phyloP scores from a whole-genome alignment of 2,888 invertebrate genomes.

The Carcina quercana region DNA sequence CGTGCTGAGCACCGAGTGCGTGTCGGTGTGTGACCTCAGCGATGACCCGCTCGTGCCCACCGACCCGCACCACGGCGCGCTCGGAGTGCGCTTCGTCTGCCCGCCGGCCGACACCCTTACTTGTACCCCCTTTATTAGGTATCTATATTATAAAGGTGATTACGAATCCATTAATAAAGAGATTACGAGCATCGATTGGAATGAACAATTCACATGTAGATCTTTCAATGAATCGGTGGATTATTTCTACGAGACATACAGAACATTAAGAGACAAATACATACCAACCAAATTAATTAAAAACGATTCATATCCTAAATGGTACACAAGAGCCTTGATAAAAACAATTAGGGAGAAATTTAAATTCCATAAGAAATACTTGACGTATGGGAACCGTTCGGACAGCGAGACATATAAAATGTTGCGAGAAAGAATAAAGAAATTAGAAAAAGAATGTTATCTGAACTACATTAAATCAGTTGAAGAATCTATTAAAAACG shows the following conservation, averaged over 20 bases:
- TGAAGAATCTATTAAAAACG: not conserved
- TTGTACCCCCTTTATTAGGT: not conserved
- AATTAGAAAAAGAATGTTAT: too few relatives aligned
- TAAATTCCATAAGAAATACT: not conserved
- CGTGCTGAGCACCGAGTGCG: not conserved
- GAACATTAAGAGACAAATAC: not conserved
- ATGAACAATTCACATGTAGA: not conserved
- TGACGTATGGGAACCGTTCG: not conserved
- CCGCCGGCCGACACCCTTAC: not conserved
- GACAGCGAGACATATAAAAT: not conserved
- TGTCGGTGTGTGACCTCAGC: not conserved
- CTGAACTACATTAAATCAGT: not conserved
- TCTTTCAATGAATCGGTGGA: not conserved
- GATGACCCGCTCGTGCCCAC: not conserved
- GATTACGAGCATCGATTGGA: not conserved
- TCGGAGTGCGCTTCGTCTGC: not conserved
- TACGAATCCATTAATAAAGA: not conserved
- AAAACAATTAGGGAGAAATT: not conserved
- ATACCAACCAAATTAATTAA: not conserved
- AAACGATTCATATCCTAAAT: not conserved
- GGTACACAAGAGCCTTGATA: too few relatives aligned
- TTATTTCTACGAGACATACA: not conserved
- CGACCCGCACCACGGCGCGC: not conserved
- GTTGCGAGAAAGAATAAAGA: not conserved
- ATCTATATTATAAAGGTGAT: not conserved